A percentile compares a stretch with the other conserved stretches of the same genome.
These are phyloP conservation scores for Mesoclemmys tuberculata DNA, from an alignment of 2,113 vertebrate species.

Conservation along the genomic window DNA sequence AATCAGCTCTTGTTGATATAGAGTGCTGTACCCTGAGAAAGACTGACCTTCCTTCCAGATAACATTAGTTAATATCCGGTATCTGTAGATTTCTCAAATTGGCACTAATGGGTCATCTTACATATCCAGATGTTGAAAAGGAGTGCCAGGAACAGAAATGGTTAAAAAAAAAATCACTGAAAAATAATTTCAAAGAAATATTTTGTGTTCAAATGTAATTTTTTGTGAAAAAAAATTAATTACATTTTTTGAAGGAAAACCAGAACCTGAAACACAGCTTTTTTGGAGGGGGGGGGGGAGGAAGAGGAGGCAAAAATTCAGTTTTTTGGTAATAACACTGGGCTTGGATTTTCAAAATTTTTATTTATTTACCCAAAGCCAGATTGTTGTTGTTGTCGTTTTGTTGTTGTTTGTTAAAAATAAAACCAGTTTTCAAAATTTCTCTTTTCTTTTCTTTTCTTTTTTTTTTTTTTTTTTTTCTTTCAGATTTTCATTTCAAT, in stretches of 20 bases:
- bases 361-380: background rate
- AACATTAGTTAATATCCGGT: background rate
- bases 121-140: background rate
- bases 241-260: background rate
- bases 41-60: background rate
- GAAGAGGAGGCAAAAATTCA: background rate
- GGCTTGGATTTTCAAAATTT: background rate
- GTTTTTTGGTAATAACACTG: background rate
- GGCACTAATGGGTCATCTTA: background rate
- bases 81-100: background rate
- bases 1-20: conserved; percentile 7
- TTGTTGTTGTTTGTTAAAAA: background rate
- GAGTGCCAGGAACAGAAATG: background rate
- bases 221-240: background rate
- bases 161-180: background rate
- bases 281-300: background rate
- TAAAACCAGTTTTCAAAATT: background rate
- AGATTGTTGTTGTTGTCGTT: background rate
- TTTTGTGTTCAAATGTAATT: background rate
- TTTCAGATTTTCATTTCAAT: background rate
- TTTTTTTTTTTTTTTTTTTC: background rate
- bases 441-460: background rate
- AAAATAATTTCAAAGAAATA: background rate
- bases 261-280: background rate
- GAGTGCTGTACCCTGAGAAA: background rate